Evolutionary conservation across 2,888 invertebrate genomes (phyloP).

Genomic region (Pammene aurita): DNA sequence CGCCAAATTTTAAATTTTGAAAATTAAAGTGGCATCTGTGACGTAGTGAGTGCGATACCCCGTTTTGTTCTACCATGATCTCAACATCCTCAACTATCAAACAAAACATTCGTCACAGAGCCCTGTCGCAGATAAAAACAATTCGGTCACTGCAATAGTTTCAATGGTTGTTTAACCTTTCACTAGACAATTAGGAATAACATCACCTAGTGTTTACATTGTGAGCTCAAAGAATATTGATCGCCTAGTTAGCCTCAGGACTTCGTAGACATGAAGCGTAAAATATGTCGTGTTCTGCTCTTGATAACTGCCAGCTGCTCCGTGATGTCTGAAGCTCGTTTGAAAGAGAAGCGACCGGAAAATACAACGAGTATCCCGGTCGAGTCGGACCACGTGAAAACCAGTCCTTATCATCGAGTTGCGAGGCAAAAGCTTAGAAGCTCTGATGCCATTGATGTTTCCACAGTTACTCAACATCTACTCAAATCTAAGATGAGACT

Average conservation of each 20-base stretch:
- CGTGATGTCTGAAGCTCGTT: conserved; percentile 51
- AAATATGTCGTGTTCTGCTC: conserved; percentile 54
- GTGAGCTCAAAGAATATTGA: conserved; percentile 53
- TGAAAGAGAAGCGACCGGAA: conserved; percentile 56
- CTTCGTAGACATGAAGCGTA: conserved; percentile 50
- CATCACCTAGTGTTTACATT: conserved; percentile 64
- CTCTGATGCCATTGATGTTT: neutral
- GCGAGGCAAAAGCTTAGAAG: conserved; percentile 46
- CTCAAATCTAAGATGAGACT: neutral
- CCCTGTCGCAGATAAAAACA: conserved; percentile 14
- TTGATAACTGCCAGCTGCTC: conserved; percentile 47
- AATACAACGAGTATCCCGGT: conserved; percentile 47
- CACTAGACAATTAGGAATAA: conserved; percentile 60
- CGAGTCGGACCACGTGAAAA: conserved; percentile 47
- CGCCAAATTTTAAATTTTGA: too few species aligned
- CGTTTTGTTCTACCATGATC: neutral
- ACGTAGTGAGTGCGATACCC: too few species aligned
- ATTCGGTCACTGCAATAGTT: neutral
- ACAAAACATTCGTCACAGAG: neutral
- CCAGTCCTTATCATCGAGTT: conserved; percentile 48
- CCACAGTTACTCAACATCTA: neutral
- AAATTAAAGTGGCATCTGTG: too few species aligned
- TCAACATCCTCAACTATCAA: neutral
- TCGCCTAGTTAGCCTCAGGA: conserved; percentile 56
- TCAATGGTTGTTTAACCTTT: conserved; percentile 54